phyloP scores from a whole-genome alignment of 2,888 invertebrate genomes.

The Euphydryas editha region DNA sequence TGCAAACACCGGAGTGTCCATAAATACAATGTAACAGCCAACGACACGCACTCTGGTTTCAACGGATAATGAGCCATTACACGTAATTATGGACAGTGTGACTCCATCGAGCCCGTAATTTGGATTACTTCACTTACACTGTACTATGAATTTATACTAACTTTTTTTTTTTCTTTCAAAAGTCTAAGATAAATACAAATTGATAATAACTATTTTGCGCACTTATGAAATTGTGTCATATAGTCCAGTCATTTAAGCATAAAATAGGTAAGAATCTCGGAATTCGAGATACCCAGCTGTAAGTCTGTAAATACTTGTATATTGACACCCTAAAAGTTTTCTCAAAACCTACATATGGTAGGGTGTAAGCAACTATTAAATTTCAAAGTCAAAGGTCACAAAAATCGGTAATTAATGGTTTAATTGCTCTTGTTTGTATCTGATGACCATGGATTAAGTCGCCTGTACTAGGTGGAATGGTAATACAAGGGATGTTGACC shows the following conservation, averaged over 20 bases:
- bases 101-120: constrained; percentile 53
- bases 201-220: no score
- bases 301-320: no score
- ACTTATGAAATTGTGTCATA: no score
- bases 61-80: constrained; percentile 70
- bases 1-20: constrained; percentile 29
- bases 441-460: neutral
- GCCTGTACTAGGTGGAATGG: no score
- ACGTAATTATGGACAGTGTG: constrained; percentile 63
- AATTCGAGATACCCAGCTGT: no score
- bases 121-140: constrained; percentile 44
- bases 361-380: no score
- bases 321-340: no score
- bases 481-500: neutral
- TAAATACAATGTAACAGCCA: constrained; percentile 34
- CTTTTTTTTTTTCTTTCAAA: no score
- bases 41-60: constrained; percentile 58
- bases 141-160: constrained; percentile 23
- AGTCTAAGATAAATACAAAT: no score
- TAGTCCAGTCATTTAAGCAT: no score
- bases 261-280: no score
- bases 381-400: neutral
- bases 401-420: neutral
- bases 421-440: neutral
- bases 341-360: no score